These are phyloP conservation scores for Leptestheria dahalacensis DNA, from an alignment of 1,140 invertebrate genomes.

Conservation along the genomic window DNA sequence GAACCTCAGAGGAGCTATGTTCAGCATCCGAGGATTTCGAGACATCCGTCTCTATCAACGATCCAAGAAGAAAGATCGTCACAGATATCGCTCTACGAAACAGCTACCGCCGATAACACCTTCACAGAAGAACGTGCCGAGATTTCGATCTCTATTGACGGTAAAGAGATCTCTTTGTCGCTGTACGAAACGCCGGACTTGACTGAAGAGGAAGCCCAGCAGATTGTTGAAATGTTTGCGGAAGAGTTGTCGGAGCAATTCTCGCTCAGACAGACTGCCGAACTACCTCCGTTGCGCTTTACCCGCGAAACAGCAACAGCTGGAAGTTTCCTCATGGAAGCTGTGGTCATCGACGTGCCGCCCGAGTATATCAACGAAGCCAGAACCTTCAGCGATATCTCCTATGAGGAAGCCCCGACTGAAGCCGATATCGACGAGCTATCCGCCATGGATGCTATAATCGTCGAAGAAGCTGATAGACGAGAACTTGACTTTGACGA, in stretches of 20 bases:
- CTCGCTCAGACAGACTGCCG: constrained; percentile 66
- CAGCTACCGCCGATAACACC: constrained; percentile 49
- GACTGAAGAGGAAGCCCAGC: constrained; percentile 74
- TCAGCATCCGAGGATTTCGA: constrained; percentile 33
- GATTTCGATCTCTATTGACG: constrained; percentile 71
- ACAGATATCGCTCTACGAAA: constrained; percentile 55
- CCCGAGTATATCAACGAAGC: constrained; percentile 42
- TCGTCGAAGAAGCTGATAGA: constrained; percentile 7
- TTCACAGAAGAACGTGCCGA: constrained; percentile 60
- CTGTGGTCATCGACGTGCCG: constrained; percentile 77
- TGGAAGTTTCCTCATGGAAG: constrained; percentile 73
- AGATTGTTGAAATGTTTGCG: constrained; percentile 85
- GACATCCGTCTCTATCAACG: constrained; percentile 67
- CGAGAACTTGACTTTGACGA: constrained; percentile 8
- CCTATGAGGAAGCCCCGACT: constrained; percentile 10
- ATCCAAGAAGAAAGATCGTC: constrained; percentile 80
- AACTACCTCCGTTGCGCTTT: constrained; percentile 72
- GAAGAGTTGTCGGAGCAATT: constrained; percentile 78
- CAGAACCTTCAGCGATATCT: constrained; percentile 1
- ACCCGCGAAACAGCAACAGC: constrained; percentile 74
- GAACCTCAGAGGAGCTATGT: not conserved
- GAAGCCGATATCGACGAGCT: constrained; percentile 74
- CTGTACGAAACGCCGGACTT: constrained; percentile 81
- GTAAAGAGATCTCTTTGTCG: constrained; percentile 77
- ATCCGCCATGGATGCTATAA: constrained; percentile 28